Evolutionary conservation across 2,888 invertebrate species (phyloP).

Genomic region (Cephalotes varians): DNA sequence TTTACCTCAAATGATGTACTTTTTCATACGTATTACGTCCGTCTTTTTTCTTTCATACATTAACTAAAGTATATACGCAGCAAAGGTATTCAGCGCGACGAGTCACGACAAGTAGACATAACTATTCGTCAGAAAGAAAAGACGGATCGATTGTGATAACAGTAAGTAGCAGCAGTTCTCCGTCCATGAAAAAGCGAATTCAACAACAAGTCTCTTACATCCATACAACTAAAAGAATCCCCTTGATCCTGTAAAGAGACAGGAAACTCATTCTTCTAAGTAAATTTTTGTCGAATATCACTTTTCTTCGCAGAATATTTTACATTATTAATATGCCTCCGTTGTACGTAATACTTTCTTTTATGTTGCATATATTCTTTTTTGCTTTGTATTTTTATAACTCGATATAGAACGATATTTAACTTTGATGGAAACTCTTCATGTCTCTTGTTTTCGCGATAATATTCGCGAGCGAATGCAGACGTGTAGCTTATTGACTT

Average conservation of each 20-base stretch:
- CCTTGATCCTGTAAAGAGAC: background rate
- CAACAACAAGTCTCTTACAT: background rate
- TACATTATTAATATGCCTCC: background rate
- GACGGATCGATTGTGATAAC: slow-evolving; percentile 61
- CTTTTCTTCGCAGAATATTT: background rate
- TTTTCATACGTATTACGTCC: background rate
- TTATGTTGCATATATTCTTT: background rate
- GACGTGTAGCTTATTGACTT: slow-evolving; percentile 24
- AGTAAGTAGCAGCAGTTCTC: slow-evolving; percentile 9
- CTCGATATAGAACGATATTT: background rate
- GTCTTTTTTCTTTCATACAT: background rate
- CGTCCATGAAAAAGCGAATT: background rate
- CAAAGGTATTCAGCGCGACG: background rate
- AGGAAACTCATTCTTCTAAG: slow-evolving; percentile 5
- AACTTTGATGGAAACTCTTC: background rate
- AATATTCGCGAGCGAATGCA: background rate
- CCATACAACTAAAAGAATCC: background rate
- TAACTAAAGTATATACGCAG: slow-evolving; percentile 7
- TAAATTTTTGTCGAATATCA: background rate
- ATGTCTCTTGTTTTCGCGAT: background rate
- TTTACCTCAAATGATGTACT: background rate
- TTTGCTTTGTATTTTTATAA: background rate
- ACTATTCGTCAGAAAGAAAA: slow-evolving; percentile 60
- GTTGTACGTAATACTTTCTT: background rate
- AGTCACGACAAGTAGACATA: slow-evolving; percentile 49